These are phyloP conservation scores for Batillaria attramentaria DNA, from an alignment of 1,140 invertebrate species.

Conservation along the genomic window DNA sequence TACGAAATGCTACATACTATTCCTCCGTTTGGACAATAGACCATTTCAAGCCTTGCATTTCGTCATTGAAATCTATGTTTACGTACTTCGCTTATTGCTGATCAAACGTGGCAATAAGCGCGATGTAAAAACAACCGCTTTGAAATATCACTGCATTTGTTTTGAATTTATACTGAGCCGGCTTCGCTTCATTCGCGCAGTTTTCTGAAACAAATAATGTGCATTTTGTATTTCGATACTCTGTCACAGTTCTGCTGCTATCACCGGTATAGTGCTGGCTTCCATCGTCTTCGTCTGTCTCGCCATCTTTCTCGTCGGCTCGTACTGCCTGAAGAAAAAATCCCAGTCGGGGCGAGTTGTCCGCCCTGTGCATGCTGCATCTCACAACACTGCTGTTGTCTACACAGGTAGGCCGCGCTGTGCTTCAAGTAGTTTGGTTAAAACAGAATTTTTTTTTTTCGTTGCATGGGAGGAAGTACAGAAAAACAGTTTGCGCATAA, in stretches of 20 bases:
- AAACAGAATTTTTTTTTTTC: not conserved
- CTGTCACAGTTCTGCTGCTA: constrained; percentile 5
- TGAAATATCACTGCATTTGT: too few species aligned
- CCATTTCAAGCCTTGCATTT: too few species aligned
- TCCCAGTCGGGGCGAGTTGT: not conserved
- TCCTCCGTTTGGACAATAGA: too few species aligned
- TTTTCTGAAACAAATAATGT: too few species aligned
- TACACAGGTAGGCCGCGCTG: constrained; percentile 7
- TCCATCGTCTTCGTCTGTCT: constrained; percentile 13
- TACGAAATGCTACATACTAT: too few species aligned
- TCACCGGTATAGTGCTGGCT: constrained; percentile 8
- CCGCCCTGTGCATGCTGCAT: not conserved
- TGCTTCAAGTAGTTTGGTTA: too few species aligned
- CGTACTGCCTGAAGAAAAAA: constrained; percentile 25
- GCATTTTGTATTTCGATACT: too few species aligned
- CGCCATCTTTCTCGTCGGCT: not conserved
- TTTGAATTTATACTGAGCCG: too few species aligned
- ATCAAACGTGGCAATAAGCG: not conserved
- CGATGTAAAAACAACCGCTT: too few species aligned
- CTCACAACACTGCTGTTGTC: constrained; percentile 20
- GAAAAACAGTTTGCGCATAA: not conserved
- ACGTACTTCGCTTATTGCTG: too few species aligned
- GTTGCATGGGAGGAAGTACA: not conserved
- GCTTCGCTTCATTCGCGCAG: too few species aligned
- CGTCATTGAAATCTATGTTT: too few species aligned